Conservation (phyloP, 2,113 vertebrate species). For the Myrmecophaga tridactyla region DNA sequence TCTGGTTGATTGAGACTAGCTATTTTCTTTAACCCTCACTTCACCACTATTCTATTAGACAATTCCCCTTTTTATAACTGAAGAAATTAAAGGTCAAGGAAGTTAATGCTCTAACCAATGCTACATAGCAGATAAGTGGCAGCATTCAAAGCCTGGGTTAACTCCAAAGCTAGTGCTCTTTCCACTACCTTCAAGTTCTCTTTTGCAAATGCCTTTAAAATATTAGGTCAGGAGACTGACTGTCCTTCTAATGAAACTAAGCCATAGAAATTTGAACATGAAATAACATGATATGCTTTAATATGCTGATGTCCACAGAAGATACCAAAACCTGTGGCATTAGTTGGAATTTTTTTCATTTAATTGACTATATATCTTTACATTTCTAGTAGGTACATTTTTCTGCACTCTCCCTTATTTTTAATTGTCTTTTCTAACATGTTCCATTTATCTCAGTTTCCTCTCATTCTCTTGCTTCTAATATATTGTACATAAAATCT, state of each 20-base stretch:
- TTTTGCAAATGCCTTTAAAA: background rate
- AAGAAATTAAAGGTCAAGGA: background rate
- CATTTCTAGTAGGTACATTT: background rate
- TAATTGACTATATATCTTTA: background rate
- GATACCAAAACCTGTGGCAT: too few species aligned
- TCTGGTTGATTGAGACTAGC: too few species aligned
- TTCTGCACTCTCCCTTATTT: background rate
- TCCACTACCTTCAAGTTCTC: background rate
- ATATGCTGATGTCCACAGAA: background rate
- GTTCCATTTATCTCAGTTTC: background rate
- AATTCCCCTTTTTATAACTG: background rate
- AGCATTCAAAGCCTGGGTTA: background rate
- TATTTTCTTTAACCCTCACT: too few species aligned
- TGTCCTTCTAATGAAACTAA: background rate
- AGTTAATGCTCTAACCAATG: background rate
- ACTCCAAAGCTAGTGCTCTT: background rate
- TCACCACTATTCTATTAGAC: background rate
- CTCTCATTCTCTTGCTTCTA: background rate
- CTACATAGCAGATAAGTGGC: background rate
- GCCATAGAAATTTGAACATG: background rate
- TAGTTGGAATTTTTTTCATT: background rate
- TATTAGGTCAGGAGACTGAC: background rate
- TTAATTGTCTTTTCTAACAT: background rate
- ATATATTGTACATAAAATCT: background rate
- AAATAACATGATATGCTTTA: background rate